Evolutionary conservation across 2,113 vertebrate species (phyloP).

Genomic region (Symphodus melops): DNA sequence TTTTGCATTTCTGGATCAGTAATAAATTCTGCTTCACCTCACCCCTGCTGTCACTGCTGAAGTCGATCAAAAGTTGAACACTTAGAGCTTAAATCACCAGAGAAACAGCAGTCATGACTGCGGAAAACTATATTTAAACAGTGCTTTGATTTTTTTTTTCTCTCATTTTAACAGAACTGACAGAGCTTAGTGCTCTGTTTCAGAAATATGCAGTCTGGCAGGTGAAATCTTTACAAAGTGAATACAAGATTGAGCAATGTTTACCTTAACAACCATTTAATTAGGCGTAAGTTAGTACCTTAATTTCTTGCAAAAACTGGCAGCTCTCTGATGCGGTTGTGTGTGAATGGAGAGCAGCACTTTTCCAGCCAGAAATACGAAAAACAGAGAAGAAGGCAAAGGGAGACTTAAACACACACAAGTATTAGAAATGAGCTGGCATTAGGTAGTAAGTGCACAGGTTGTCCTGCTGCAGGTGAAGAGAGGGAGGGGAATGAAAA

Average conservation of each 20-base stretch:
- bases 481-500: conserved; percentile 46
- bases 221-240: neutral
- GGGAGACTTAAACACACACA: conserved; percentile 7
- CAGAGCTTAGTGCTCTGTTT: too few species aligned
- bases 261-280: conserved; percentile 7
- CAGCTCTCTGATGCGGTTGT: neutral
- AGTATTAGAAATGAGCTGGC: conserved; percentile 20
- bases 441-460: conserved; percentile 36
- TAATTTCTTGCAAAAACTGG: neutral
- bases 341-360: conserved; percentile 1
- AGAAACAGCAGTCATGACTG: too few species aligned
- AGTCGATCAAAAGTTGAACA: too few species aligned
- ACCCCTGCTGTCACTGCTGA: too few species aligned
- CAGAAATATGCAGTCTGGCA: too few species aligned
- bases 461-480: conserved; percentile 26
- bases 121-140: too few species aligned
- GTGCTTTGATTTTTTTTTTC: too few species aligned
- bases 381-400: conserved; percentile 1
- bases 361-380: neutral
- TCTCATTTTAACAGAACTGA: too few species aligned
- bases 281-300: conserved; percentile 3
- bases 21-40: too few species aligned
- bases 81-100: too few species aligned
- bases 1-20: too few species aligned
- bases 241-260: neutral